Conservation (phyloP, 2,113 vertebrate genomes). For the Okapia johnstoni region DNA sequence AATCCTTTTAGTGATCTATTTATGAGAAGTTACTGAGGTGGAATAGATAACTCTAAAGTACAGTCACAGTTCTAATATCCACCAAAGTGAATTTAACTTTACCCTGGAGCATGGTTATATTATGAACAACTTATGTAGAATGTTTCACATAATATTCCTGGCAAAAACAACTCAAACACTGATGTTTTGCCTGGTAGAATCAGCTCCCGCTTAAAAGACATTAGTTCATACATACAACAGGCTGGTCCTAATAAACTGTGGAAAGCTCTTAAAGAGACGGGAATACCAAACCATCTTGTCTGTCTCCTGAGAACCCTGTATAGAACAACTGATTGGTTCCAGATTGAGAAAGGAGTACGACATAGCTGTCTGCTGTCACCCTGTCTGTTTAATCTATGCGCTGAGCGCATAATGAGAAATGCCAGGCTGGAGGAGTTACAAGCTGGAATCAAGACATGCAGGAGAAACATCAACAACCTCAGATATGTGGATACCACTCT, state of each 20-base stretch:
- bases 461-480: neutral
- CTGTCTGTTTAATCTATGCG: neutral
- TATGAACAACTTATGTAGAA: neutral
- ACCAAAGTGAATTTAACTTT: conserved; percentile 12
- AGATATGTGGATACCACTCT: neutral
- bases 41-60: neutral
- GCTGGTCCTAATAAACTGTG: neutral
- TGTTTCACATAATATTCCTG: neutral
- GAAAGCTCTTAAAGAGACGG: neutral
- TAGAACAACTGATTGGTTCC: neutral
- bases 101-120: neutral
- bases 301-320: neutral
- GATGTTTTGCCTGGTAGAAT: neutral
- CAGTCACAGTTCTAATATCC: neutral
- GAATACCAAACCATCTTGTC: neutral
- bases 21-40: neutral
- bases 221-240: neutral
- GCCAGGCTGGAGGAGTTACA: neutral
- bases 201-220: neutral
- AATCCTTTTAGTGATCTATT: neutral
- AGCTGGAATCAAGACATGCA: neutral
- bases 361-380: neutral
- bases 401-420: neutral
- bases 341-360: neutral
- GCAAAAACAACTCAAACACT: neutral